These are phyloP conservation scores for Synanthedon tipuliformis DNA, from an alignment of 2,888 invertebrate species.

Conservation along the genomic window DNA sequence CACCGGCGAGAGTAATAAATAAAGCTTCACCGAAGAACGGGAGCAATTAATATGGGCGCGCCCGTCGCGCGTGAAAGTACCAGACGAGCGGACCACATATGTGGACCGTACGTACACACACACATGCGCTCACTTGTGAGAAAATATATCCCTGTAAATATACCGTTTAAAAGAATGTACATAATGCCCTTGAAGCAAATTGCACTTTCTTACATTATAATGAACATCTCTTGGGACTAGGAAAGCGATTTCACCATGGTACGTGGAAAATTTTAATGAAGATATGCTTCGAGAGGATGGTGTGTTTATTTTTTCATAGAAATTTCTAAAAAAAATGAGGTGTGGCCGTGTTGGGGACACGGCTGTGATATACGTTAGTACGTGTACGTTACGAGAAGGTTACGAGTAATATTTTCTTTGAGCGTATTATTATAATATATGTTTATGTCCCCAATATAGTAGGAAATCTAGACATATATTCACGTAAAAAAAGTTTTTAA, in stretches of 20 bases:
- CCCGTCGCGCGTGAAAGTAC: slow-evolving; percentile 62
- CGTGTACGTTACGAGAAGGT: no score
- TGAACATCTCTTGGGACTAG: background rate
- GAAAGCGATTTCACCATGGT: background rate
- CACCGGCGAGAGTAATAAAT: slow-evolving; percentile 63
- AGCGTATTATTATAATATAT: no score
- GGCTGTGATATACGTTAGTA: no score
- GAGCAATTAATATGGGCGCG: slow-evolving; percentile 70
- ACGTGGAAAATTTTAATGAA: no score
- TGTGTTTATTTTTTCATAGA: no score
- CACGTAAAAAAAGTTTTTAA: no score
- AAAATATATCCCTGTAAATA: background rate
- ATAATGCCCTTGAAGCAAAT: background rate
- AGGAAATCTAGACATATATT: no score
- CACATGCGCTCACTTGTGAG: slow-evolving; percentile 10
- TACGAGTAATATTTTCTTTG: no score
- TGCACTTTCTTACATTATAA: background rate
- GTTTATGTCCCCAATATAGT: no score
- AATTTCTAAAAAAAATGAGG: no score
- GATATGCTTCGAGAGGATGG: no score
- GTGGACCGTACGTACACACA: slow-evolving; percentile 27
- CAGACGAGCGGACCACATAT: slow-evolving; percentile 40
- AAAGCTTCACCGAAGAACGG: slow-evolving; percentile 66
- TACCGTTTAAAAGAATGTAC: background rate
- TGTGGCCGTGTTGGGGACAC: no score